Evolutionary conservation across 1,140 invertebrate species (phyloP).

Genomic region (Grapholita molesta): DNA sequence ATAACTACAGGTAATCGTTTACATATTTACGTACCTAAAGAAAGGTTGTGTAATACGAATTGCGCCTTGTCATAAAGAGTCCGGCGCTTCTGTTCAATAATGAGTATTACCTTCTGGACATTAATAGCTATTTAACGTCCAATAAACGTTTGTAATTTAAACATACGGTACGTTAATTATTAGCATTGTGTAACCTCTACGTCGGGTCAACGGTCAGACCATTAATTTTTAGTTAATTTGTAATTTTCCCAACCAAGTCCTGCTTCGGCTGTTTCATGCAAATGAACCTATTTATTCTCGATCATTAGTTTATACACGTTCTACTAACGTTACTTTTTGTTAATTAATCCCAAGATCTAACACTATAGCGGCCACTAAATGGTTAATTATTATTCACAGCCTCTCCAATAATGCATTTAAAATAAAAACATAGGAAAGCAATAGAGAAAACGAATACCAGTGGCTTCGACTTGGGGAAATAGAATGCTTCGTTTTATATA

Average conservation of each 20-base stretch:
- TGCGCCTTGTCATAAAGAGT: background rate
- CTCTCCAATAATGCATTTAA: slow-evolving; percentile 25
- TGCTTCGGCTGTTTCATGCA: slow-evolving; percentile 68
- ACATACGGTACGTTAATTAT: slow-evolving; percentile 25
- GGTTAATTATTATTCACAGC: slow-evolving; percentile 44
- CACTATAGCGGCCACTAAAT: slow-evolving; percentile 25
- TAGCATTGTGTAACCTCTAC: slow-evolving; percentile 30
- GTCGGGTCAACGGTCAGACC: slow-evolving; percentile 24
- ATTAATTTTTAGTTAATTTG: slow-evolving; percentile 54
- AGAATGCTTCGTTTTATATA: background rate
- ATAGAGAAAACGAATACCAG: background rate
- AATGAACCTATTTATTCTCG: slow-evolving; percentile 70
- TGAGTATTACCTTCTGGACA: background rate
- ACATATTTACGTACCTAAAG: background rate
- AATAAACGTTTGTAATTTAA: slow-evolving; percentile 19
- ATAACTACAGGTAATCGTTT: too few species aligned
- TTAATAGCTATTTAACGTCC: slow-evolving; percentile 7
- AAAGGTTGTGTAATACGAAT: background rate
- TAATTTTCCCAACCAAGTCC: slow-evolving; percentile 53
- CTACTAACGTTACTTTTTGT: slow-evolving; percentile 67
- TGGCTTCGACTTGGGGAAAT: background rate
- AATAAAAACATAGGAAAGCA: slow-evolving; percentile 10
- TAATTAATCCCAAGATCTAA: slow-evolving; percentile 67
- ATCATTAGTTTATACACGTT: slow-evolving; percentile 71
- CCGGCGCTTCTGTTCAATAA: background rate